Conservation (phyloP, 2,113 vertebrate genomes). For the Siphamia tubifer region DNA sequence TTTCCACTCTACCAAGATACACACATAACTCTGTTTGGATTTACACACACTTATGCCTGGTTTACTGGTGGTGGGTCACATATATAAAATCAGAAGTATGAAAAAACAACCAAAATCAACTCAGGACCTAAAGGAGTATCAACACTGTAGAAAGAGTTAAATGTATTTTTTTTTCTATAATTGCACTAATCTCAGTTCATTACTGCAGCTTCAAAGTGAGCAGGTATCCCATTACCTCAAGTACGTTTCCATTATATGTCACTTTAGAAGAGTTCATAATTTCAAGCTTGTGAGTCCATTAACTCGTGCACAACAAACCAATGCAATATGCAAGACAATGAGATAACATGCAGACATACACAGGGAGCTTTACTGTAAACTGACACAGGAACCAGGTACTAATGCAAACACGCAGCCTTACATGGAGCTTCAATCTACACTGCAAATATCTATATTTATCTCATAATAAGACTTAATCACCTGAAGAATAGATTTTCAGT, state of each 20-base stretch:
- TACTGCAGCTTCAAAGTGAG: not conserved
- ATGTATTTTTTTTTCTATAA: not conserved
- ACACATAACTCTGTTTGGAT: too few species aligned
- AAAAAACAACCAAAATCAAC: too few species aligned
- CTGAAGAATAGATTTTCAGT: too few species aligned
- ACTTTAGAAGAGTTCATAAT: not conserved
- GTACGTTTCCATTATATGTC: constrained; percentile 1
- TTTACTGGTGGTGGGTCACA: too few species aligned
- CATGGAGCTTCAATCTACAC: too few species aligned
- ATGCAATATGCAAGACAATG: not conserved
- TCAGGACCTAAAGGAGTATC: too few species aligned
- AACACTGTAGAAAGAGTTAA: too few species aligned
- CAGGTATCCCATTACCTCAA: not conserved
- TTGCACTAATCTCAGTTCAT: not conserved
- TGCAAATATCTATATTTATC: too few species aligned
- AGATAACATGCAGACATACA: not conserved
- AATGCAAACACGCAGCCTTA: not conserved
- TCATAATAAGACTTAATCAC: too few species aligned
- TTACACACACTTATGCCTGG: too few species aligned
- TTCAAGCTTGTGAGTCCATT: constrained; percentile 1
- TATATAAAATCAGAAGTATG: too few species aligned
- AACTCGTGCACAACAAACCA: constrained; percentile 7
- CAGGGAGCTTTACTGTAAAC: not conserved
- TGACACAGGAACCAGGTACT: not conserved
- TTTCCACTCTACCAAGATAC: too few species aligned